These are phyloP conservation scores for Bombus consobrinus DNA, from an alignment of 1,140 invertebrate species.

Conservation along the genomic window DNA sequence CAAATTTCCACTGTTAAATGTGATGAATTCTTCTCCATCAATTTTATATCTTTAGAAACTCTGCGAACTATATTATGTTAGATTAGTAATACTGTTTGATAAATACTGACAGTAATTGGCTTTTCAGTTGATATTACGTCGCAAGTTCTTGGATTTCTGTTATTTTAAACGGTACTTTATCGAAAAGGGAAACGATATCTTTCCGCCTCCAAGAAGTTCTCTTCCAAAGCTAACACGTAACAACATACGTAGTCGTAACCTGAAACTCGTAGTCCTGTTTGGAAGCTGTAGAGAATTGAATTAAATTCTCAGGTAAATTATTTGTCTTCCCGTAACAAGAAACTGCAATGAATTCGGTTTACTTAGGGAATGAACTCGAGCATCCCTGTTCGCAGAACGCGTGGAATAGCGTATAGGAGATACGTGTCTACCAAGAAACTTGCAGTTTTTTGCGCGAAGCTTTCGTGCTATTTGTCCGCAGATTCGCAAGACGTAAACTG, in stretches of 20 bases:
- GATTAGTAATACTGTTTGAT: background rate
- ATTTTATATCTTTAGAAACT: no score
- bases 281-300: conserved; percentile 6
- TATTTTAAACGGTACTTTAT: background rate
- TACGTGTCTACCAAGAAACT: background rate
- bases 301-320: conserved; percentile 36
- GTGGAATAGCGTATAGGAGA: background rate
- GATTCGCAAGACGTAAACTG: background rate
- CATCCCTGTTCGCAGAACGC: background rate
- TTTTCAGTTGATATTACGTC: background rate
- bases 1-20: no score
- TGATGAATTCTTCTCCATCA: no score
- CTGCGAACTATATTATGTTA: no score
- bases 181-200: background rate
- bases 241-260: no score
- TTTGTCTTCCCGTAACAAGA: conserved; percentile 31
- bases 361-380: conserved; percentile 6
- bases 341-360: conserved; percentile 35
- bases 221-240: background rate
- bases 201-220: background rate
- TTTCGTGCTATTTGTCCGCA: background rate
- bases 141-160: no score
- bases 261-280: conserved; percentile 1
- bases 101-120: background rate
- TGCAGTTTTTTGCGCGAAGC: background rate